A percentile compares a stretch with the other conserved stretches of the same genome.
phyloP scores from a whole-genome alignment of 92 coral and sea anemone genomes.

The Epizoanthus rinbou region DNA sequence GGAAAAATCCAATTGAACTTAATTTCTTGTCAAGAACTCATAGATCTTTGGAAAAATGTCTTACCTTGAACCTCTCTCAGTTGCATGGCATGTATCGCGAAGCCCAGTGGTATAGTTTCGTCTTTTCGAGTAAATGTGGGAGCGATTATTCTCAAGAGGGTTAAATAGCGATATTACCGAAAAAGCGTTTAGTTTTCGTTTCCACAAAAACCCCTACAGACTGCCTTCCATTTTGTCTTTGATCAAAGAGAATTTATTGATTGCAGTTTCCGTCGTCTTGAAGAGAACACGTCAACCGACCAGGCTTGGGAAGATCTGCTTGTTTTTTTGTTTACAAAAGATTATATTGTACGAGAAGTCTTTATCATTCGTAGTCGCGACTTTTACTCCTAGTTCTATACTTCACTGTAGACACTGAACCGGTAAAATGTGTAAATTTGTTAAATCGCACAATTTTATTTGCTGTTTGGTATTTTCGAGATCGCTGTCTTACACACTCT shows the following conservation, averaged over 20 bases:
- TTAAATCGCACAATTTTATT: not conserved
- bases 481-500: not conserved
- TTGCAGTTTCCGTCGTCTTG: constrained; percentile 33
- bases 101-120: not conserved
- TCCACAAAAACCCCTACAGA: constrained; percentile 22
- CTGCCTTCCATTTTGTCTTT: constrained; percentile 31
- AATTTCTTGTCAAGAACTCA: constrained; percentile 18
- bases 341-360: constrained; percentile 68
- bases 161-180: constrained; percentile 7
- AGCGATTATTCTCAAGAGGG: constrained; percentile 7
- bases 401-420: not conserved
- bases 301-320: not conserved
- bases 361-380: constrained; percentile 36
- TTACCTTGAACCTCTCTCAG: not conserved
- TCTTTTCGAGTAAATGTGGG: not conserved
- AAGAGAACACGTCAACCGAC: constrained; percentile 12
- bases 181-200: constrained; percentile 21
- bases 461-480: not conserved
- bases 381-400: constrained; percentile 33
- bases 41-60: constrained; percentile 32
- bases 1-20: not conserved
- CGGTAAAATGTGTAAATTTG: not conserved
- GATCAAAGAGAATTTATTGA: constrained; percentile 33
- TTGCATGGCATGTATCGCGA: constrained; percentile 13
- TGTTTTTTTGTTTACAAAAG: constrained; percentile 69